Evolutionary conservation across 2,113 vertebrate genomes (phyloP).

Genomic region (Lepisosteus oculatus): DNA sequence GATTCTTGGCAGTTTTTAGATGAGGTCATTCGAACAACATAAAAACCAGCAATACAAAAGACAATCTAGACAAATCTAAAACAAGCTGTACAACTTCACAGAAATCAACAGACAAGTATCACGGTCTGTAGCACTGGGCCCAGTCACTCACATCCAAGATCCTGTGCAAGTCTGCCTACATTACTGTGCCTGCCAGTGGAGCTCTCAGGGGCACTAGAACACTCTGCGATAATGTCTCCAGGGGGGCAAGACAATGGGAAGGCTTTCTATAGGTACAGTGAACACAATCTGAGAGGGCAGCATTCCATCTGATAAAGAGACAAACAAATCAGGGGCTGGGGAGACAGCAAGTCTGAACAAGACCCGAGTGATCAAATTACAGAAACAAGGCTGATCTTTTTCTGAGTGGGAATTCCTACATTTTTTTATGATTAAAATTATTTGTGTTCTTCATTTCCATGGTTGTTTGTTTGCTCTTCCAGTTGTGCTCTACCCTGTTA

Average conservation of each 20-base stretch:
- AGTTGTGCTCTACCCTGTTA: too few species aligned
- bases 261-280: constrained; percentile 15
- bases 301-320: constrained; percentile 47
- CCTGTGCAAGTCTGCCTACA: background rate
- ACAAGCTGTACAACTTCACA: background rate
- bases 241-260: constrained; percentile 21
- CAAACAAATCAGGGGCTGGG: constrained; percentile 21
- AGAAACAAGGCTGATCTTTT: constrained; percentile 31
- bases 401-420: constrained; percentile 16
- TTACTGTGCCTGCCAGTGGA: background rate
- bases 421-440: too few species aligned
- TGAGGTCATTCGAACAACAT: too few species aligned
- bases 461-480: too few species aligned
- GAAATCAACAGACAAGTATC: background rate
- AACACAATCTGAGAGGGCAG: constrained; percentile 37
- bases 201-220: constrained; percentile 1
- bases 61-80: background rate
- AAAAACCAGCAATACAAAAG: too few species aligned
- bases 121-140: background rate
- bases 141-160: background rate
- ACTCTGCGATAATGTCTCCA: background rate
- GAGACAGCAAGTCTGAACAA: constrained; percentile 36
- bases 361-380: constrained; percentile 31
- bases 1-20: too few species aligned
- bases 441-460: too few species aligned